Evolutionary conservation across 64 coral and sea anemone species (phyloP), one percentile per base, ranked within the genome.

Genomic region (Stichodactyla helianthus): DNA sequence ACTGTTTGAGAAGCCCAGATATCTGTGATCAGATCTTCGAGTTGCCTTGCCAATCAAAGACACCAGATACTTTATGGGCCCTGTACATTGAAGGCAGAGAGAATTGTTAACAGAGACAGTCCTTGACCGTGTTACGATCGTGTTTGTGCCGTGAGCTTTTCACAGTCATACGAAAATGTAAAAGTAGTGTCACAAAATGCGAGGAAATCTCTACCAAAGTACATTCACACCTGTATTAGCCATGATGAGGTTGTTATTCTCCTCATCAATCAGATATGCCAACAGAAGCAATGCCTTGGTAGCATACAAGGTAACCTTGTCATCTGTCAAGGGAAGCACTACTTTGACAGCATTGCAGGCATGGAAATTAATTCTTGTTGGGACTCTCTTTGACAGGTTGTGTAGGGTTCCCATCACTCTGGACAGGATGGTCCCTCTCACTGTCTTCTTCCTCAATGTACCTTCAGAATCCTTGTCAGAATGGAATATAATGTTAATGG

Each of bases 181-280:
- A 44, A 31, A 31, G 28, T 44, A 44, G 35, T 44, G 35, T 44
- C 35, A 44, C 35, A 44, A 44, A 44, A 44, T 44, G 35, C 35
- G 4, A 44, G 35, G 35, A 44, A 44, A 44, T 44, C 35, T 44
- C 35, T 44, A 44, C 35, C 59, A 65, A n/a, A 31, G 2, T 51
- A n/a, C 20, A 18, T 74, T 4, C 27, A 31, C 90, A 95, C 94
- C 91, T 93, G 85, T 57, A 79, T 89, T 89, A 25, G 91, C 70
- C 91, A 93, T 95, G 44, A 95, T 95, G 18, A 95, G 82, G 28
- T 95, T 74, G 58, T 95, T 93, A 64, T 95, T 95, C 12, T 86
- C 86, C 55, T 95, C 94, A 55, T 95, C 94, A 55, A 89, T 92
- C 7, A 95, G 62, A 50, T 93, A 95, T 26, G 94, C 93, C 22